These are phyloP conservation scores for Pelusios castaneus DNA, from an alignment of 2,113 vertebrate genomes.

Conservation along the genomic window DNA sequence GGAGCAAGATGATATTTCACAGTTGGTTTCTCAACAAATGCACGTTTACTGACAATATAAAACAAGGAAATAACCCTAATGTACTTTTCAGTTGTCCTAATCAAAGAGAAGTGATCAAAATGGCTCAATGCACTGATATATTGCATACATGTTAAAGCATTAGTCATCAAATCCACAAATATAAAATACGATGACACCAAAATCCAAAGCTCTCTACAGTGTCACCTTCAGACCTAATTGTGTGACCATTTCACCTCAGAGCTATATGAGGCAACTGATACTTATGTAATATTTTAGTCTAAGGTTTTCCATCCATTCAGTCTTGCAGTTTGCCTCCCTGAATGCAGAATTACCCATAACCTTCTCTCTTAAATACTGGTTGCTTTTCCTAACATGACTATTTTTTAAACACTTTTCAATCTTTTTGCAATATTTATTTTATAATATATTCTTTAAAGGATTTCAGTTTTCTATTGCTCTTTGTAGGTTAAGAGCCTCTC, in stretches of 20 bases:
- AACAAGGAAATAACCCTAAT: background rate
- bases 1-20: background rate
- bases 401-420: background rate
- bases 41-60: background rate
- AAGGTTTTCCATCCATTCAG: constrained; percentile 56
- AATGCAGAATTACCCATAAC: constrained; percentile 33
- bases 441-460: background rate
- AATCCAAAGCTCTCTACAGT: background rate
- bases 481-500: background rate
- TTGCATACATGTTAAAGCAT: background rate
- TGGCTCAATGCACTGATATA: background rate
- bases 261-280: constrained; percentile 7
- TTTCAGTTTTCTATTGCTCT: background rate
- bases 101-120: background rate
- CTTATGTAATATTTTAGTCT: constrained; percentile 35
- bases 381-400: background rate
- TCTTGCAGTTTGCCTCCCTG: constrained; percentile 29
- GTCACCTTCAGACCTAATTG: background rate
- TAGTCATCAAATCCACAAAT: background rate
- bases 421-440: background rate
- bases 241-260: constrained; percentile 35
- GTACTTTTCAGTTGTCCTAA: background rate
- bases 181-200: background rate
- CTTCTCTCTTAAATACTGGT: constrained; percentile 39
- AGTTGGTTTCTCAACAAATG: background rate